Evolutionary conservation across 2,888 invertebrate species (phyloP), one percentile per base, ranked within the genome.

Genomic region (Byasa hedistus): DNA sequence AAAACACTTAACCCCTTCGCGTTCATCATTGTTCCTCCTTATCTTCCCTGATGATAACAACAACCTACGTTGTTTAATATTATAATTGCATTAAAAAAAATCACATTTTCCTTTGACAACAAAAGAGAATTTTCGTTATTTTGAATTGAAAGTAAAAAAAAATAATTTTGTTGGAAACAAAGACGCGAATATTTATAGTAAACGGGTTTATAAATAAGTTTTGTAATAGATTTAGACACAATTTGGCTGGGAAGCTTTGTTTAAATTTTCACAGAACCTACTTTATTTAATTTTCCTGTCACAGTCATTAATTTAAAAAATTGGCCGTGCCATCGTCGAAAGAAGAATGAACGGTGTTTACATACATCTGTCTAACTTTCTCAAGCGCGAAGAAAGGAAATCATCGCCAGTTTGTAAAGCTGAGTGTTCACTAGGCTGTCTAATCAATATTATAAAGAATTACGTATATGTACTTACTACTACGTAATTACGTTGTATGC

Each of bases 1-100:
- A 84, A 89, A 90, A 87, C 86, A 87, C 89, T 89, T 86, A 84
- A 84, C 83, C 84, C 85, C 83, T 81, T 81, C 78, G 78, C 81
- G 83, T 82, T 78, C 85, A 87, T 89, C 88, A 89, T 88, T 89
- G 88, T 89, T 86, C 79, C 79, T 79, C 71, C 63, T 68, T 80
- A 80, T 76, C 76, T 78, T 75, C 76, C 66, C 71, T 75, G 39
- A 73, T 65, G 65, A 59, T 60, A 51, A 64, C 69, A 69, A 70
- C 69, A 69, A 70, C 71, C 70, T 69, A 71, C 70, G 60, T 65
- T 70, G 61, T 66, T 62, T 57, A 66, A 69, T 70, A 65, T 69
- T 61, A 64, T 65, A 27, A 4, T 3, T 27, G 27, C 24, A n/a
- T 32, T 60, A 32, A 60, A 66, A 57, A 22, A 48, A 19, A n/a